A percentile compares a stretch with the other conserved stretches of the same genome.
phyloP scores from a whole-genome alignment of 1,140 invertebrate species.

The Macrocentrus cingulum region DNA sequence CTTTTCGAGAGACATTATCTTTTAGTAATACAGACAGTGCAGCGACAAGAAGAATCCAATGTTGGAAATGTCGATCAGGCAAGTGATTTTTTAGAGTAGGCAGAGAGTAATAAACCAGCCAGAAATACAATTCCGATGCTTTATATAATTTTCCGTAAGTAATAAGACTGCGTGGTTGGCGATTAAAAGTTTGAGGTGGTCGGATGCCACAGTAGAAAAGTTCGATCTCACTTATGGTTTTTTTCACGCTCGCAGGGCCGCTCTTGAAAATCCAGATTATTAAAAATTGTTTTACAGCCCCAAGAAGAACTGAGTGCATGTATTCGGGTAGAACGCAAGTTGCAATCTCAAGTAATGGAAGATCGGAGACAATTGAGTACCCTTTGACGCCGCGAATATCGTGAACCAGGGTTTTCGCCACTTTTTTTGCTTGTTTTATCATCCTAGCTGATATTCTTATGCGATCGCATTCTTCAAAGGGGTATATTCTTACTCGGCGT shows the following conservation, averaged over 20 bases:
- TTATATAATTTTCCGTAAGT: constrained; percentile 27
- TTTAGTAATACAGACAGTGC: constrained; percentile 26
- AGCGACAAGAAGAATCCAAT: constrained; percentile 32
- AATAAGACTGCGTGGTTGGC: constrained; percentile 23
- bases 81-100: constrained; percentile 24
- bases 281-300: constrained; percentile 23
- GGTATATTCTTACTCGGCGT: constrained; percentile 20
- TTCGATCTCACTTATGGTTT: constrained; percentile 23
- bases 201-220: constrained; percentile 21
- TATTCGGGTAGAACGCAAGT: constrained; percentile 26
- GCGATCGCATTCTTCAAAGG: constrained; percentile 18
- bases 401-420: not conserved
- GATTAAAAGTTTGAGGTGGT: constrained; percentile 29
- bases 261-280: constrained; percentile 14
- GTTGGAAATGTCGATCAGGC: constrained; percentile 31
- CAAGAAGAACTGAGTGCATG: constrained; percentile 35
- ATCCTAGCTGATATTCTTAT: constrained; percentile 23
- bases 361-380: constrained; percentile 6
- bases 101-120: constrained; percentile 33
- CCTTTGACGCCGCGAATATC: constrained; percentile 31
- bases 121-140: constrained; percentile 31
- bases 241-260: constrained; percentile 22
- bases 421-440: constrained; percentile 18
- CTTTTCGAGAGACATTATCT: constrained; percentile 12
- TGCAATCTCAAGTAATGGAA: not conserved